Conservation (phyloP, 1,140 invertebrate species). For the Drosophila dunni region DNA sequence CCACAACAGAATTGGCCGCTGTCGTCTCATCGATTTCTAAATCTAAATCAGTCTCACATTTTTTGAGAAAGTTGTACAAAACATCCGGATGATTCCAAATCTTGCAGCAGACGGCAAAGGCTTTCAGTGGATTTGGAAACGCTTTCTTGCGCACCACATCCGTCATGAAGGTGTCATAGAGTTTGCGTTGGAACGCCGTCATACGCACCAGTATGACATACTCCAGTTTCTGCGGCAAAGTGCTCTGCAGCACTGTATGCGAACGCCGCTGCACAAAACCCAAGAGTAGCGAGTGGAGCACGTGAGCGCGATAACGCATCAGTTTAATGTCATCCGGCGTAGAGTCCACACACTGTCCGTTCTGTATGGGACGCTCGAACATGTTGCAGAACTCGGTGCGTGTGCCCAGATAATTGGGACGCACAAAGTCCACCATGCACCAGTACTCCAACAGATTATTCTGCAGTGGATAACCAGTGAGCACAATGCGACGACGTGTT, state of each 20-base stretch:
- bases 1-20: slow-evolving; percentile 36
- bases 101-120: slow-evolving; percentile 99
- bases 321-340: slow-evolving; percentile 95
- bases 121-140: slow-evolving; percentile 97
- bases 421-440: slow-evolving; percentile 98
- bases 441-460: slow-evolving; percentile 98
- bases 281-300: slow-evolving; percentile 94
- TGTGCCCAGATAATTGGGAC: slow-evolving; percentile 96
- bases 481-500: slow-evolving; percentile 94
- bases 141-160: slow-evolving; percentile 94
- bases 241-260: slow-evolving; percentile 93
- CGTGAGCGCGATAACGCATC: slow-evolving; percentile 95
- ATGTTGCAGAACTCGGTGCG: slow-evolving; percentile 98
- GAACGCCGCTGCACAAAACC: slow-evolving; percentile 97
- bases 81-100: slow-evolving; percentile 99
- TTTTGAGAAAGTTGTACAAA: slow-evolving; percentile 95
- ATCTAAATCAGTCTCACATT: slow-evolving; percentile 95
- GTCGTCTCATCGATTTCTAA: slow-evolving; percentile 90
- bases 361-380: slow-evolving; percentile 97
- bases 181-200: slow-evolving; percentile 93
- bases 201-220: slow-evolving; percentile 95
- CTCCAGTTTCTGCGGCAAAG: slow-evolving; percentile 95
- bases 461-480: slow-evolving; percentile 98
- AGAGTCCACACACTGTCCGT: slow-evolving; percentile 97
- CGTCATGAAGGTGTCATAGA: slow-evolving; percentile 96